Percentiles rank a stretch among this genome's conserved stretches.
Evolutionary conservation across 2,888 invertebrate species (phyloP).

Genomic region (Amphimallon solstitiale): DNA sequence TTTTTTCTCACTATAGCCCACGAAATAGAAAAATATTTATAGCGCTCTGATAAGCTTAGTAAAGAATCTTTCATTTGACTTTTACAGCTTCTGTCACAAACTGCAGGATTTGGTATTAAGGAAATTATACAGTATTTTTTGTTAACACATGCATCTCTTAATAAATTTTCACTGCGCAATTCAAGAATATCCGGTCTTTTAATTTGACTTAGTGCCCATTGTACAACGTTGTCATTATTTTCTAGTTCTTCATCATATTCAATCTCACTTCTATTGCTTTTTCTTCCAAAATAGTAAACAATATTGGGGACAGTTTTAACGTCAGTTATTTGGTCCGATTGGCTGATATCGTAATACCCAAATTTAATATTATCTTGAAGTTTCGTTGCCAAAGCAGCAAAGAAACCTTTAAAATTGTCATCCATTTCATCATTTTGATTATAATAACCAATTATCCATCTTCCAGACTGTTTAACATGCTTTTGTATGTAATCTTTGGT

Average conservation of each 20-base stretch:
- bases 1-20: conserved; percentile 33
- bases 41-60: conserved; percentile 11
- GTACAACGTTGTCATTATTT: conserved; percentile 11
- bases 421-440: background rate
- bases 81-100: conserved; percentile 30
- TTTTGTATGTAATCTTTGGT: conserved; percentile 10
- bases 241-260: conserved; percentile 22
- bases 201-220: conserved; percentile 16
- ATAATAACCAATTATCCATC: conserved; percentile 35
- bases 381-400: conserved; percentile 9
- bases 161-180: conserved; percentile 9
- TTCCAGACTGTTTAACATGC: conserved; percentile 12
- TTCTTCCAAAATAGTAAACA: conserved; percentile 26
- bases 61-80: background rate
- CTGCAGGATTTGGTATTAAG: background rate
- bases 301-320: conserved; percentile 6
- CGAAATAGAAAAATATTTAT: conserved; percentile 18
- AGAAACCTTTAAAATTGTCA: conserved; percentile 7
- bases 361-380: conserved; percentile 28
- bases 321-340: background rate
- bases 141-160: conserved; percentile 23
- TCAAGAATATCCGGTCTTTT: conserved; percentile 30
- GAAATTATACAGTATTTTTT: conserved; percentile 36
- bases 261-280: conserved; percentile 20
- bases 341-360: conserved; percentile 24